phyloP scores from a whole-genome alignment of 2,113 vertebrate genomes.

The Corydoras maculifer region DNA sequence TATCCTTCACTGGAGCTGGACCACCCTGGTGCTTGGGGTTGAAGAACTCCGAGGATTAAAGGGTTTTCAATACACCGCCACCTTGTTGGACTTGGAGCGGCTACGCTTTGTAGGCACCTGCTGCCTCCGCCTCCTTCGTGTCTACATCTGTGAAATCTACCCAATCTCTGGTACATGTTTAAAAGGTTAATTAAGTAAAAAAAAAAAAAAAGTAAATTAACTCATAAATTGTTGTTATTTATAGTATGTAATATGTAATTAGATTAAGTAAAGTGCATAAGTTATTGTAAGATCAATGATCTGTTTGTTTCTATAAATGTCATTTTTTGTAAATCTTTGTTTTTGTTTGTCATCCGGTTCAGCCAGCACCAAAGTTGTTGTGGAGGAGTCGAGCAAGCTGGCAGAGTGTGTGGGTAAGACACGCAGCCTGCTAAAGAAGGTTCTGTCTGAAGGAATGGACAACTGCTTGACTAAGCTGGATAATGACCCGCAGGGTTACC shows the following conservation, averaged over 20 bases:
- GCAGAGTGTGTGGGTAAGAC: slow-evolving; percentile 98
- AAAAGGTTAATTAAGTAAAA: neutral
- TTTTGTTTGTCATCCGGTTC: slow-evolving; percentile 15
- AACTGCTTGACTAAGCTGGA: slow-evolving; percentile 93
- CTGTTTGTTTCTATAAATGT: no score
- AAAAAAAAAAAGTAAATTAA: no score
- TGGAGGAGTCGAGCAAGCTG: slow-evolving; percentile 96
- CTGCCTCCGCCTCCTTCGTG: slow-evolving; percentile 87
- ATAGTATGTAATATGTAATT: no score
- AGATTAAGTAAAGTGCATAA: no score
- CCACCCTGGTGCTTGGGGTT: slow-evolving; percentile 90
- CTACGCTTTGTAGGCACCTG: slow-evolving; percentile 94
- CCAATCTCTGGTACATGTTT: slow-evolving; percentile 84
- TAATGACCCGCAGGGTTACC: slow-evolving; percentile 93
- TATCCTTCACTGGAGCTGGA: slow-evolving; percentile 98
- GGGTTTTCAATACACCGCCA: slow-evolving; percentile 96
- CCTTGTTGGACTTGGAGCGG: slow-evolving; percentile 90
- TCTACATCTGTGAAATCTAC: slow-evolving; percentile 98
- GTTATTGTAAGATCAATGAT: no score
- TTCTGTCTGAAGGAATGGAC: slow-evolving; percentile 94
- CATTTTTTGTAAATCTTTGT: neutral
- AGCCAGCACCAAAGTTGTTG: slow-evolving; percentile 89
- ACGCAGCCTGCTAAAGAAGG: slow-evolving; percentile 91
- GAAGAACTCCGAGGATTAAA: slow-evolving; percentile 94
- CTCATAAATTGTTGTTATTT: no score